phyloP scores from a whole-genome alignment of 2,888 invertebrate species.

The Villa cingulata region DNA sequence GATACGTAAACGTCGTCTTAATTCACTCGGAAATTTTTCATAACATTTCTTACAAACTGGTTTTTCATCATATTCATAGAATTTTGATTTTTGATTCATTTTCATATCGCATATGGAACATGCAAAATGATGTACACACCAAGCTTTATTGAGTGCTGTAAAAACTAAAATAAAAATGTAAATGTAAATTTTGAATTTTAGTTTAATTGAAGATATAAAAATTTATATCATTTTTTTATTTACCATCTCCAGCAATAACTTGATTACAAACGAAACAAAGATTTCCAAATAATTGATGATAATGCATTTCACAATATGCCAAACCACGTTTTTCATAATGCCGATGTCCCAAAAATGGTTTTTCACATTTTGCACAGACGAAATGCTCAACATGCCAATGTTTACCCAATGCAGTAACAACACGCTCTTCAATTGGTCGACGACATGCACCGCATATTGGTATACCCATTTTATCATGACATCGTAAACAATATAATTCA shows the following conservation, averaged over 20 bases:
- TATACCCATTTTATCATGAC: constrained; percentile 99
- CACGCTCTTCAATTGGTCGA: constrained; percentile 95
- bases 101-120: constrained; percentile 94
- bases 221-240: constrained; percentile 14
- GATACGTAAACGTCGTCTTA: constrained; percentile 80
- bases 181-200: background rate
- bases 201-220: background rate
- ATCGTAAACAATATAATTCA: constrained; percentile 92
- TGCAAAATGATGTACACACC: constrained; percentile 98
- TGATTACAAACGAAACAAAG: constrained; percentile 98
- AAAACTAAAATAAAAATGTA: constrained; percentile 54
- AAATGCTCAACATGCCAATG: constrained; percentile 99
- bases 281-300: constrained; percentile 97
- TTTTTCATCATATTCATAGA: constrained; percentile 97
- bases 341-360: constrained; percentile 96
- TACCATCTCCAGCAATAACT: constrained; percentile 94
- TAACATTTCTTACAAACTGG: constrained; percentile 98
- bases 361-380: constrained; percentile 99
- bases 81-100: constrained; percentile 93
- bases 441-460: constrained; percentile 99
- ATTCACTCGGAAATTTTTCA: constrained; percentile 87
- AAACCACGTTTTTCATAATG: constrained; percentile 98
- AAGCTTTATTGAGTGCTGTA: constrained; percentile 95
- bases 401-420: constrained; percentile 95
- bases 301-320: constrained; percentile 98